Evolutionary conservation across 2,113 vertebrate species (phyloP).

Genomic region (Strix uralensis): DNA sequence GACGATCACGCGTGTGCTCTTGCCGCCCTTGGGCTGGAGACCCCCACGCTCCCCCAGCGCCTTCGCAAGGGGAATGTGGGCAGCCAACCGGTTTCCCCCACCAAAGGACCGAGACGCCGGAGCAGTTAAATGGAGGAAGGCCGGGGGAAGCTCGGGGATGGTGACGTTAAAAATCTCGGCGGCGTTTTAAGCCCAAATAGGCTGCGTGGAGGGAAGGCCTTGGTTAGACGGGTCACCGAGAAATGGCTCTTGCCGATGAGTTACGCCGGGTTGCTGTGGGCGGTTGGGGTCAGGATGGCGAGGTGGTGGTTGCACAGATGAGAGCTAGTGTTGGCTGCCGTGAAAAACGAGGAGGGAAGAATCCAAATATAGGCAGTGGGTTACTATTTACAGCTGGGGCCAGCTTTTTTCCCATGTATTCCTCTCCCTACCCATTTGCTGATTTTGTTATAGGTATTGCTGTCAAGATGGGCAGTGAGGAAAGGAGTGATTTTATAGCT

Average conservation of each 20-base stretch:
- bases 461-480: neutral
- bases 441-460: neutral
- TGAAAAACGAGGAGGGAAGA: neutral
- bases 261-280: neutral
- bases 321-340: neutral
- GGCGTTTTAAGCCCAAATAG: neutral
- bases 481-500: neutral
- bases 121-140: neutral
- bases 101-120: neutral
- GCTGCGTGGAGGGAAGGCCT: neutral
- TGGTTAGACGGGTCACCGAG: neutral
- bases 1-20: neutral
- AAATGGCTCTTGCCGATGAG: accelerated
- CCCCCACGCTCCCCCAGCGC: too few relatives aligned
- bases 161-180: neutral
- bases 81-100: neutral
- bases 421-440: neutral
- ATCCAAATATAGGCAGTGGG: neutral
- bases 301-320: neutral
- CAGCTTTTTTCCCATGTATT: neutral
- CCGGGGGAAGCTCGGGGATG: neutral
- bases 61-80: neutral
- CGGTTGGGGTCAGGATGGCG: neutral
- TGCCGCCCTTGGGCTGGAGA: neutral
- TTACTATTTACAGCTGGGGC: neutral